Conservation (phyloP, 1,140 invertebrate genomes). For the Andricus grossulariae region DNA sequence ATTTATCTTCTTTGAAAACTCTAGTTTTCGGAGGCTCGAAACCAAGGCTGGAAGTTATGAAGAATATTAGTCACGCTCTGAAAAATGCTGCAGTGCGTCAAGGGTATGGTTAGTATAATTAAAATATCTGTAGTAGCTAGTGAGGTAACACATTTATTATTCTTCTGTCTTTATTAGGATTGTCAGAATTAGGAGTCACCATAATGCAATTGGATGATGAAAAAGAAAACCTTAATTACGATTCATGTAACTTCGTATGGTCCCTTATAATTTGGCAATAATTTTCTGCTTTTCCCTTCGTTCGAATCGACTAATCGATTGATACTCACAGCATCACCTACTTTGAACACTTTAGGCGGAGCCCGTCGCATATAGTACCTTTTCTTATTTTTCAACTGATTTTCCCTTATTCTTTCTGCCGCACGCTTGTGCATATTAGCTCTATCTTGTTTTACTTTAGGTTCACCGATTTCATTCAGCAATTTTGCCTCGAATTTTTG, state of each 20-base stretch:
- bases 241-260: constrained; percentile 18
- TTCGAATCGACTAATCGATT: too few relatives aligned
- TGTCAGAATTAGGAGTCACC: not conserved
- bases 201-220: not conserved
- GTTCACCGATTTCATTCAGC: too few relatives aligned
- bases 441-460: too few relatives aligned
- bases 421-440: not conserved
- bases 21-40: not conserved
- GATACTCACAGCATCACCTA: constrained; percentile 36
- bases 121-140: not conserved
- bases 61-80: too few relatives aligned
- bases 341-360: constrained; percentile 10
- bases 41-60: too few relatives aligned
- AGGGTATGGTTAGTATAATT: constrained; percentile 32
- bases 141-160: too few relatives aligned
- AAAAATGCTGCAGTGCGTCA: not conserved
- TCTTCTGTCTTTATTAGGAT: not conserved
- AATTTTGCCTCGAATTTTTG: too few relatives aligned
- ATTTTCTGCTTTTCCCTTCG: too few relatives aligned
- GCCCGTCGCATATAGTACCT: constrained; percentile 6
- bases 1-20: too few relatives aligned
- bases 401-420: constrained; percentile 8
- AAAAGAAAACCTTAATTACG: not conserved
- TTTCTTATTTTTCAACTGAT: constrained; percentile 31
- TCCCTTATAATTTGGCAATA: too few relatives aligned